phyloP scores from a whole-genome alignment of 1,140 invertebrate species.

The Drosophila nigrodunni region DNA sequence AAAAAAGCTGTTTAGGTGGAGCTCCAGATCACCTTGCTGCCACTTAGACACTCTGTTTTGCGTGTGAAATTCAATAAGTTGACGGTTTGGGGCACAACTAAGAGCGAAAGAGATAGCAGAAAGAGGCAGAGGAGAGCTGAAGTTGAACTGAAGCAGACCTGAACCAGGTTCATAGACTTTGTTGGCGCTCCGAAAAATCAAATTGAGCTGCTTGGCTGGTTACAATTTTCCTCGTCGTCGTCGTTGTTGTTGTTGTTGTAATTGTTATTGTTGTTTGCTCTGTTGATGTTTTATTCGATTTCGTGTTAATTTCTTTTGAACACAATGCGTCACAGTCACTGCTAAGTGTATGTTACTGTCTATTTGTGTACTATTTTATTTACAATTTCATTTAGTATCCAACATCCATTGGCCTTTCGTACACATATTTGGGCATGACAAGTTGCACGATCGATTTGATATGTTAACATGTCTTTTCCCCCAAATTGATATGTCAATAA shows the following conservation, averaged over 20 bases:
- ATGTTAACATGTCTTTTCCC: conserved; percentile 60
- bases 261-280: conserved; percentile 26
- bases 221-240: conserved; percentile 41
- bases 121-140: not conserved
- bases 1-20: conserved; percentile 40
- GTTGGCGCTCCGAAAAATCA: conserved; percentile 55
- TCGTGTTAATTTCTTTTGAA: conserved; percentile 76
- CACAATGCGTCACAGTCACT: conserved; percentile 71
- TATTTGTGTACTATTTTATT: conserved; percentile 49
- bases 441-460: conserved; percentile 77
- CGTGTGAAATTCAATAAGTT: conserved; percentile 80
- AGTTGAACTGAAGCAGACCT: conserved; percentile 32
- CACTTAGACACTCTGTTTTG: conserved; percentile 69
- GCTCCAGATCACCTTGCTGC: conserved; percentile 69
- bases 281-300: conserved; percentile 63
- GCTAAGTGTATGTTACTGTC: conserved; percentile 32
- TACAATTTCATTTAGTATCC: conserved; percentile 80
- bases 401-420: conserved; percentile 60
- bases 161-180: conserved; percentile 39
- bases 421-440: conserved; percentile 76
- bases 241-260: conserved; percentile 26
- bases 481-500: conserved; percentile 79
- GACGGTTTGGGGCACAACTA: not conserved
- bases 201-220: conserved; percentile 60
- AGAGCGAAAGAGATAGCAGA: too few species aligned